Evolutionary conservation across 2,797 vertebrate species (phyloP), one percentile per base, ranked within the genome.

Genomic region (Mus minutoides): DNA sequence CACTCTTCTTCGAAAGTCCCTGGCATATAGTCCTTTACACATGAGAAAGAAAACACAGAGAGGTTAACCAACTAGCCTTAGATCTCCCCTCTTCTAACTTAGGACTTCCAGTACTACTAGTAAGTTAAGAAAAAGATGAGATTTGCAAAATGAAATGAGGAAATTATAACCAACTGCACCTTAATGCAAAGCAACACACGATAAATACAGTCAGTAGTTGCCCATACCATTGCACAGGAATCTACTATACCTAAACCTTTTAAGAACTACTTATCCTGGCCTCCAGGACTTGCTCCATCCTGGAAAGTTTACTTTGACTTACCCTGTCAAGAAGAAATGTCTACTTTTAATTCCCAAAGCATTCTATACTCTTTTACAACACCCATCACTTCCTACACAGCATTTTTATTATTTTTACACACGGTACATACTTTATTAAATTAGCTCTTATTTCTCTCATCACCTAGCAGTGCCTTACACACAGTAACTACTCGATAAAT

Each of bases 381-480:
- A 83, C n/a, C n/a, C 1, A 58, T 43, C 69, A 64, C 40, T 80
- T 83, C 78, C 49, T 75, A 60, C 14, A 43, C 14, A 91, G n/a
- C 49, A 83, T 71, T 52, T 17, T 58, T 58, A 71, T 73, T 78
- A 76, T 46, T 80, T 94, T 87, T 71, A 73, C 10, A 71, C 3
- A 80, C 3, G 31, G 43, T 29, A 86, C 34, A 21, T 46, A 49
- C n/a, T 86, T 64, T 88, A 64, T 71, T 75, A 86, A 73, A 67
- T 2, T 78, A 96, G 84, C 49, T 94, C 64, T 60, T 73, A 89
- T 56, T 95, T 92, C 80, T 96, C 73, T 86, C 46, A 73, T 40
- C 60, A 77, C 71, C 34, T 92, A 67, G 67, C 37, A 92, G 43
- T 85, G 80, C 22, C 54, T 91, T 37, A 21, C 40, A 73, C 49